Base-by-base conservation (phyloP, 2,113 vertebrate genomes). In the Spea multiplicata region DNA sequence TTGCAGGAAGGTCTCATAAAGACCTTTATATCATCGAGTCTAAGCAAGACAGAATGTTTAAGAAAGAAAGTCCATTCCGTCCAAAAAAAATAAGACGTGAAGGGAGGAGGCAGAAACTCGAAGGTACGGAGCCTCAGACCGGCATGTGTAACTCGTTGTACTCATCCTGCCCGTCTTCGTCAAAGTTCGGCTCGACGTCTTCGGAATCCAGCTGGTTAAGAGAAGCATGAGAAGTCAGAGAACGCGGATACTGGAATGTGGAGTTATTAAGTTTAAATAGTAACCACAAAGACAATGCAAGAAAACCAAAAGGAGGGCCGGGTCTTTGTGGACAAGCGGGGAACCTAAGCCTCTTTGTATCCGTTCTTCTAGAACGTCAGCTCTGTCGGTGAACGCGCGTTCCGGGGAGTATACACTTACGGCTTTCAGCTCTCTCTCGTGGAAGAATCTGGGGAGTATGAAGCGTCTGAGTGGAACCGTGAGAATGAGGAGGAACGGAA, bases 91-190 rank as follows among this genome's bases (percentile, higher is more conserved):
- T 52, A 10, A 10, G 10, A 59, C 55, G 12, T 4, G 12, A 59
- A 13, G 14, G 9, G 55, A 4, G 4, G 55, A 12, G 12, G 10
- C 10, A 13, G 14, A 13, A 4, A 59, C 5, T 2, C 1, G 6
- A 59, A 59, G 55, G 10, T 59, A 13, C 14, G 4, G 49, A 44
- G 62, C 79, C 44, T 93, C 88, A 99, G 70, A 99, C 96, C 0
- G 97, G 95, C 97, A 99, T 99, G 88, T 98, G 97, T 83, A 99
- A 93, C 87, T 99, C 97, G 0, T 99, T 97, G 91, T 98, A 99
- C 83, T 99, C 97, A 0, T 99, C 97, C 71, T 90, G 93, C 48
- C 97, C 97, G 0, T 99, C 96, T 83, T 99, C 97, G 0, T 97
- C 95, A 0, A 99, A 98, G 91, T 98, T 99, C 0, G 97, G 97